These are phyloP conservation scores for Sphecodes monilicornis DNA, from an alignment of 2,888 invertebrate genomes.

Conservation along the genomic window DNA sequence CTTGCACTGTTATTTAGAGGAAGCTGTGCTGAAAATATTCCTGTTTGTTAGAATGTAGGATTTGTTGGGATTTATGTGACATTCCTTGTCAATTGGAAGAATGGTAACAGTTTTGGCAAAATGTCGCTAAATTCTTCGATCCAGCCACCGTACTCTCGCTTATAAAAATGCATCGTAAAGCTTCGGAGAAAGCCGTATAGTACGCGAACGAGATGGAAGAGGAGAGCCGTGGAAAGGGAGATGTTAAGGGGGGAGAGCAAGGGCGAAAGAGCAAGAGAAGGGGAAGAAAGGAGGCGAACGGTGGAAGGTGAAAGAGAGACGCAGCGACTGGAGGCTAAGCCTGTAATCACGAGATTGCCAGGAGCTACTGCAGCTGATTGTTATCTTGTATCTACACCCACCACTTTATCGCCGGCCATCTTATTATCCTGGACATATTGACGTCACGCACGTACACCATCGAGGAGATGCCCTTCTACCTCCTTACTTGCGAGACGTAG, in stretches of 20 bases:
- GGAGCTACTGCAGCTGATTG: constrained; percentile 84
- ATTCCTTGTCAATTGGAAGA: no score
- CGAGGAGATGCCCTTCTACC: constrained; percentile 51
- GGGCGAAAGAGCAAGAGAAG: constrained; percentile 47
- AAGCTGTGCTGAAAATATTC: background rate
- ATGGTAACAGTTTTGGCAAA: background rate
- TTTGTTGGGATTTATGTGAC: background rate
- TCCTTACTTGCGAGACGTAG: constrained; percentile 26
- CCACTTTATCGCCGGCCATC: constrained; percentile 84
- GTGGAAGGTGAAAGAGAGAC: constrained; percentile 57
- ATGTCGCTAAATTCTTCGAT: background rate
- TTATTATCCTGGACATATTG: constrained; percentile 84
- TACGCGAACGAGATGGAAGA: constrained; percentile 41
- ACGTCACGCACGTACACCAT: constrained; percentile 82
- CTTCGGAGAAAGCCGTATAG: constrained; percentile 48
- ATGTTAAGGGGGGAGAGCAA: constrained; percentile 20
- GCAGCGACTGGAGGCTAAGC: constrained; percentile 77
- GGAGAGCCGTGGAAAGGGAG: constrained; percentile 48
- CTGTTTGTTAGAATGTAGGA: background rate
- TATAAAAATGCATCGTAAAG: constrained; percentile 78
- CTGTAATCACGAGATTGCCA: constrained; percentile 84
- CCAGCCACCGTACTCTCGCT: constrained; percentile 59
- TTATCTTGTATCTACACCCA: constrained; percentile 84
- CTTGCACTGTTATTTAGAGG: background rate
- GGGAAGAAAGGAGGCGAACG: constrained; percentile 54